Evolutionary conservation across 2,113 vertebrate genomes (phyloP), one percentile per base, ranked within the genome.

Genomic region (Myiozetetes cayanensis): DNA sequence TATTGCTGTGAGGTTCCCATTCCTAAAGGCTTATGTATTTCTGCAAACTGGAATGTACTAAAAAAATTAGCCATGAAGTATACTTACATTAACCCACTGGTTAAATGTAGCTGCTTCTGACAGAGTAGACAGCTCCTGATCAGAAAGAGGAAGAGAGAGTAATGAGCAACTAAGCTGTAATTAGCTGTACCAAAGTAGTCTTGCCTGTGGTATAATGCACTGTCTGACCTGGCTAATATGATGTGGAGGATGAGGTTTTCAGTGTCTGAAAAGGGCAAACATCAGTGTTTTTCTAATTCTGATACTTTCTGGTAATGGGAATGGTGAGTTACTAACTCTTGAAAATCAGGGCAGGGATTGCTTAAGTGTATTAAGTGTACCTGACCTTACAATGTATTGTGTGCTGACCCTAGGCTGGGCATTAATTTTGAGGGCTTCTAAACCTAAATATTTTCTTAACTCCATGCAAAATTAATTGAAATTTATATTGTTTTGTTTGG

Each of bases 11-110:
- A 77, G 35, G 6, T 30, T 80, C 30, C 15, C 7, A 8, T 72
- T 78, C 90, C 68, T 83, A 47, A 52, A 76, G n/a, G 35, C 13
- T 90, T 6, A 8, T 25, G 17, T 33, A 14, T 91, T 87, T 82
- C 27, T 78, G 39, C 28, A 49, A 27, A 65, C 23, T 37, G 87
- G 41, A 79, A 17, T 7, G 33, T 31, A 14, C 19, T 50, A 24
- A 25, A 55, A 31, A 66, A 59, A 83, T 55, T 14, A 67, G 25
- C 20, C 21, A 14, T 1, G 1, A 85, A 82, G 25, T 41, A 39
- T 96, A 99, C 98, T 99, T 97, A 99, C 99, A 8, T 95, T 94
- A 44, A 98, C 93, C 98, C 98, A 99, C 2, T 97, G 96, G 94
- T 97, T 97, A 98, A 99, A 99, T 39, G 97, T 91, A 22, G 97